These are phyloP conservation scores for Aphaenogaster rudis DNA, from an alignment of 1,140 invertebrate species.

Conservation along the genomic window DNA sequence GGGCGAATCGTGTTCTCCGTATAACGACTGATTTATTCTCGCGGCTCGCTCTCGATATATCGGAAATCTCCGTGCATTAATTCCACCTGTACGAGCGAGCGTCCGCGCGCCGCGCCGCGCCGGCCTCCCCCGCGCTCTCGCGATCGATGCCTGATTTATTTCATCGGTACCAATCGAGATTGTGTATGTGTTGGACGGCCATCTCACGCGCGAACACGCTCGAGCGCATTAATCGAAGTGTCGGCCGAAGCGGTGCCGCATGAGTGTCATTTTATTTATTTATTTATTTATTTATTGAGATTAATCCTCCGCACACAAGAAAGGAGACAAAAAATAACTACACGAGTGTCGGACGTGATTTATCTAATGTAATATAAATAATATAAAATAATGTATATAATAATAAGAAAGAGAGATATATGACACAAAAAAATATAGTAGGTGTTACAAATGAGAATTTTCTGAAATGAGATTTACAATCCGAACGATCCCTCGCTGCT, in stretches of 20 bases:
- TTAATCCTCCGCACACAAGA: neutral
- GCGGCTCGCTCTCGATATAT: conserved; percentile 41
- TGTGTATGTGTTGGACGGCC: neutral
- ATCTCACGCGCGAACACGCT: neutral
- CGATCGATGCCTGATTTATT: conserved; percentile 43
- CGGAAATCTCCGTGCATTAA: conserved; percentile 51
- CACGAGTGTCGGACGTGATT: neutral
- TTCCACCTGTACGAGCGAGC: conserved; percentile 36
- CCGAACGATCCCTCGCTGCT: neutral
- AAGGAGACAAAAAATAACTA: neutral
- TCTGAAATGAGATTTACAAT: neutral
- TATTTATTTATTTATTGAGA: neutral
- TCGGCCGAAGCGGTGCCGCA: neutral
- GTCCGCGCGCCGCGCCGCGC: neutral
- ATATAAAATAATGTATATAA: neutral
- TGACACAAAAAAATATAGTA: neutral
- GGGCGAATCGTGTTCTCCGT: conserved; percentile 14
- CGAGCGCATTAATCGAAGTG: conserved; percentile 19
- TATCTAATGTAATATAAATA: neutral
- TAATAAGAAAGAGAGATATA: neutral
- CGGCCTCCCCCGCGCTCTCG: neutral
- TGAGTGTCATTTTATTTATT: neutral
- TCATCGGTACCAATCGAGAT: conserved; percentile 30
- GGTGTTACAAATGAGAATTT: neutral
- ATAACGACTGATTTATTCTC: conserved; percentile 46